Conservation (phyloP, 1,140 invertebrate species). For the Ostrea denselamellosa region DNA sequence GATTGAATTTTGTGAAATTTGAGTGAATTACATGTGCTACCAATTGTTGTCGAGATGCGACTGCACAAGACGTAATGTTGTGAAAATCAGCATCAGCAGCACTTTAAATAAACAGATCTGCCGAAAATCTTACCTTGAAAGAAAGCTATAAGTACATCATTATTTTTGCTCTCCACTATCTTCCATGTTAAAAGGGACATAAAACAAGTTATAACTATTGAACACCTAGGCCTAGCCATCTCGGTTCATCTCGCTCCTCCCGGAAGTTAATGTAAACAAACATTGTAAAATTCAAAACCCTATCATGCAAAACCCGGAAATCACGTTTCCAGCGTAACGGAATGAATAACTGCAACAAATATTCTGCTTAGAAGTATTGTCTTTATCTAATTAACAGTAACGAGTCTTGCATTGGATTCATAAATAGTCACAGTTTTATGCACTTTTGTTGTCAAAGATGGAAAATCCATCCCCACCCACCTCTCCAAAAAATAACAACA, state of each 20-base stretch:
- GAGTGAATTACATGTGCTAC: no score
- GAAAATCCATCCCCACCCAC: background rate
- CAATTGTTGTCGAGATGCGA: no score
- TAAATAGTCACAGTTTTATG: background rate
- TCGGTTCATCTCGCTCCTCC: background rate
- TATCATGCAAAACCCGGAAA: background rate
- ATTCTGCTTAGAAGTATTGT: background rate
- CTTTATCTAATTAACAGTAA: background rate
- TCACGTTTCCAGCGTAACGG: background rate
- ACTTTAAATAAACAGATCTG: background rate
- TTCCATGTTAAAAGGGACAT: background rate
- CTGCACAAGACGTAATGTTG: no score
- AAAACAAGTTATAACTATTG: background rate
- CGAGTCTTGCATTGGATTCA: background rate
- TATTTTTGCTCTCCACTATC: constrained; percentile 5
- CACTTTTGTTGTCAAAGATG: background rate
- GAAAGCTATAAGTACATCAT: constrained; percentile 3
- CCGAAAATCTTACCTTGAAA: constrained; percentile 5
- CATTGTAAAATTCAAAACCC: background rate
- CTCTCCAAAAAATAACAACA: background rate
- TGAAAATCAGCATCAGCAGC: background rate
- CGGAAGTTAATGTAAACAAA: constrained; percentile 39
- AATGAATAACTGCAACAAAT: background rate
- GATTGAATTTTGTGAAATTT: no score
- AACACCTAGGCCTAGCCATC: background rate